Evolutionary conservation across 2,888 invertebrate species (phyloP).

Genomic region (Sinopyrophorus schimmeli): DNA sequence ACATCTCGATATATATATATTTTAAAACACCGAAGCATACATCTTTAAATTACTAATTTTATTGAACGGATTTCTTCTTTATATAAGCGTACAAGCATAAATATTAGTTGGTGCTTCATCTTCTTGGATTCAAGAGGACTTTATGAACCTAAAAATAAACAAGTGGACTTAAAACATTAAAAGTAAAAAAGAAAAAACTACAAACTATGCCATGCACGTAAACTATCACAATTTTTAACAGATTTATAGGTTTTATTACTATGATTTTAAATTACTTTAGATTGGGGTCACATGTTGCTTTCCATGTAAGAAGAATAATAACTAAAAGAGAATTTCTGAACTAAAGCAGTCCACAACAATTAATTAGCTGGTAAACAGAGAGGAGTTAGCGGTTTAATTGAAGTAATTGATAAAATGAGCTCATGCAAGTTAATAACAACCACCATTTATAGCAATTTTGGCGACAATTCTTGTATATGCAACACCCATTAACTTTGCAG

Average conservation of each 20-base stretch:
- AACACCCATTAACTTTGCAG: conserved; percentile 47
- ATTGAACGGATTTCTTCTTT: conserved; percentile 25
- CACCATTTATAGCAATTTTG: conserved; percentile 33
- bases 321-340: conserved; percentile 26
- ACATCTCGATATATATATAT: conserved; percentile 56
- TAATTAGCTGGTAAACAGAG: conserved; percentile 26
- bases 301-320: conserved; percentile 34
- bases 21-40: conserved; percentile 18
- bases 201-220: too few relatives aligned
- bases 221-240: neutral
- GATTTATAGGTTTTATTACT: neutral
- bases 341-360: conserved; percentile 18
- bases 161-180: conserved; percentile 1
- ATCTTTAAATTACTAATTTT: conserved; percentile 22
- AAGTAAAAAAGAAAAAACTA: neutral
- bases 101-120: conserved; percentile 25
- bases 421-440: conserved; percentile 44
- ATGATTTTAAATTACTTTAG: conserved; percentile 12
- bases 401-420: conserved; percentile 46
- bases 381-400: conserved; percentile 40
- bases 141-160: conserved; percentile 11
- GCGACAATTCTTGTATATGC: conserved; percentile 36
- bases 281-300: conserved; percentile 59
- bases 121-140: conserved; percentile 23
- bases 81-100: conserved; percentile 22